Conservation (phyloP, 2,888 invertebrate species). For the Agrilus biguttatus region DNA sequence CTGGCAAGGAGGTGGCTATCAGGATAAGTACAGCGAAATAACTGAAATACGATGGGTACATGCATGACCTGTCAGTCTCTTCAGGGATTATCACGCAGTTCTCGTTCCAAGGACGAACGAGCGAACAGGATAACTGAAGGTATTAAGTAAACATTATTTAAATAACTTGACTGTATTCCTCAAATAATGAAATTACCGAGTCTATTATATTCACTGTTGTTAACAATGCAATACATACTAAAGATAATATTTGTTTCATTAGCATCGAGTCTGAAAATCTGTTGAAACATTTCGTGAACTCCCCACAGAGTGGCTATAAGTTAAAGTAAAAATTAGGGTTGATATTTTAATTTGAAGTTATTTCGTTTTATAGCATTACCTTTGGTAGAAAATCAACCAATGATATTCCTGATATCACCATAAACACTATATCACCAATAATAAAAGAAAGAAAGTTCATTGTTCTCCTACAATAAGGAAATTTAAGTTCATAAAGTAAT, state of each 20-base stretch:
- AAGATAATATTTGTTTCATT: constrained; percentile 39
- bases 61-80: constrained; percentile 34
- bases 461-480: constrained; percentile 20
- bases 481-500: too few relatives aligned
- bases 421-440: constrained; percentile 24
- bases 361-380: constrained; percentile 20
- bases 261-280: constrained; percentile 41
- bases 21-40: constrained; percentile 55
- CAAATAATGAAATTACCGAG: constrained; percentile 34
- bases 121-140: constrained; percentile 22
- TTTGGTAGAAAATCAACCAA: constrained; percentile 28
- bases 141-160: neutral
- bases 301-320: constrained; percentile 29
- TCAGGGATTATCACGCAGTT: constrained; percentile 22
- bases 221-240: constrained; percentile 40
- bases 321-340: constrained; percentile 1
- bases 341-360: constrained; percentile 1
- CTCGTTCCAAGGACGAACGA: constrained; percentile 11
- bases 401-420: constrained; percentile 25
- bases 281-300: constrained; percentile 37
- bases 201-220: constrained; percentile 44
- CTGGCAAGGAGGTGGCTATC: constrained; percentile 54
- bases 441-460: constrained; percentile 26
- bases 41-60: constrained; percentile 61
- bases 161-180: neutral